Conservation (phyloP, 2,797 vertebrate genomes). For the Onychomys torridus region DNA sequence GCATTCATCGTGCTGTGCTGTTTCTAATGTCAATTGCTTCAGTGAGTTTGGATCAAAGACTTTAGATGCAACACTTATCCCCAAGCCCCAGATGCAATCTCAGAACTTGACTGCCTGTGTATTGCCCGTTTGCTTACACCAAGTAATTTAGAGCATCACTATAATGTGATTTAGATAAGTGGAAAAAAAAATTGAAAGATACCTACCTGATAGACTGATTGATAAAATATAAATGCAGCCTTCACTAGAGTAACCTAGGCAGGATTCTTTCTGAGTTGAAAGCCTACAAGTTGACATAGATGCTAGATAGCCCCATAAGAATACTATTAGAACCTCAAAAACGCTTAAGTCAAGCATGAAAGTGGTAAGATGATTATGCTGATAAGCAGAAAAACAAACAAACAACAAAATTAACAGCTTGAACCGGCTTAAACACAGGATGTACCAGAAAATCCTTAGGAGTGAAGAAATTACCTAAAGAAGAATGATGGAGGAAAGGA, state of each 20-base stretch:
- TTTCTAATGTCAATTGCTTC: conserved; percentile 11
- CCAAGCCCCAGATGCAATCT: background rate
- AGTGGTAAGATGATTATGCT: background rate
- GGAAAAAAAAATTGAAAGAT: background rate
- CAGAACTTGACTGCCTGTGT: background rate
- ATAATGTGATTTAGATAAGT: background rate
- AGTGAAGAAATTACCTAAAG: background rate
- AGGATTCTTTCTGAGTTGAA: background rate
- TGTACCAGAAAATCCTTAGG: background rate
- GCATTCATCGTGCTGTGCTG: background rate
- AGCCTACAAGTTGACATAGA: background rate
- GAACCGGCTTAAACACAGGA: background rate
- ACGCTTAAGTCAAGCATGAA: background rate
- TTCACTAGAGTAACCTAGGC: background rate
- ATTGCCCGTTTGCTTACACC: background rate
- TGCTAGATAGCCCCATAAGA: background rate
- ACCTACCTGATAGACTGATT: background rate
- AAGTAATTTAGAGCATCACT: background rate
- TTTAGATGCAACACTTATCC: background rate
- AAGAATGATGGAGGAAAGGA: background rate
- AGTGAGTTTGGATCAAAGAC: background rate
- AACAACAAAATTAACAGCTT: background rate
- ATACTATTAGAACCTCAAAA: background rate
- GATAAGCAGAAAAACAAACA: background rate
- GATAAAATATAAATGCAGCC: background rate